Evolutionary conservation across 2,113 vertebrate genomes (phyloP).

Genomic region (Pelmatolapia mariae): DNA sequence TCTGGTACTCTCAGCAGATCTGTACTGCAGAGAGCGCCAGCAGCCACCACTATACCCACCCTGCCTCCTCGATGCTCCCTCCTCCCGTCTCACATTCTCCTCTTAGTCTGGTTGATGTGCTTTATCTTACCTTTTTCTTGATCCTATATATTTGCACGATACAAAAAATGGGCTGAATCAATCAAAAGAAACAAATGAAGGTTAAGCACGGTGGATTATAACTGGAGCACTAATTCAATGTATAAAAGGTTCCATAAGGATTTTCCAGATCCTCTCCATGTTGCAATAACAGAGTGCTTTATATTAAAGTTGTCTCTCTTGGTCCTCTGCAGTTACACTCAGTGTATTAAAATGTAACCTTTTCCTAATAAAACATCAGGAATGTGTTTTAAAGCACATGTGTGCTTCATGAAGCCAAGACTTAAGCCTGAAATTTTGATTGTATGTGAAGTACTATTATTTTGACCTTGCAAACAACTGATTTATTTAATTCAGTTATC

Average conservation of each 20-base stretch:
- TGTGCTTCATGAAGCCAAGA: not conserved
- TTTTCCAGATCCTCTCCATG: not conserved
- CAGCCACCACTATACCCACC: conserved; percentile 36
- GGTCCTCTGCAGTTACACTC: not conserved
- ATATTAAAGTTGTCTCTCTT: not conserved
- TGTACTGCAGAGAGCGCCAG: conserved; percentile 55
- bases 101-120: not conserved
- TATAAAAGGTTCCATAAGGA: not conserved
- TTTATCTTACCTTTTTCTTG: not conserved
- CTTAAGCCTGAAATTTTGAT: not conserved
- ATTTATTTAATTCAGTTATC: not conserved
- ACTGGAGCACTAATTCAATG: not conserved
- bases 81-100: conserved; percentile 23
- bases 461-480: not conserved
- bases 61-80: conserved; percentile 26
- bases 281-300: not conserved
- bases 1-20: conserved; percentile 51
- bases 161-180: not conserved
- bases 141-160: not conserved
- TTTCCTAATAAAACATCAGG: not conserved
- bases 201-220: not conserved
- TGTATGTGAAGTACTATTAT: not conserved
- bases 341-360: not conserved
- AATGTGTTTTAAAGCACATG: not conserved
- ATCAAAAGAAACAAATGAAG: not conserved